phyloP scores from a whole-genome alignment of 2,888 invertebrate species.

The Tipula lateralis region DNA sequence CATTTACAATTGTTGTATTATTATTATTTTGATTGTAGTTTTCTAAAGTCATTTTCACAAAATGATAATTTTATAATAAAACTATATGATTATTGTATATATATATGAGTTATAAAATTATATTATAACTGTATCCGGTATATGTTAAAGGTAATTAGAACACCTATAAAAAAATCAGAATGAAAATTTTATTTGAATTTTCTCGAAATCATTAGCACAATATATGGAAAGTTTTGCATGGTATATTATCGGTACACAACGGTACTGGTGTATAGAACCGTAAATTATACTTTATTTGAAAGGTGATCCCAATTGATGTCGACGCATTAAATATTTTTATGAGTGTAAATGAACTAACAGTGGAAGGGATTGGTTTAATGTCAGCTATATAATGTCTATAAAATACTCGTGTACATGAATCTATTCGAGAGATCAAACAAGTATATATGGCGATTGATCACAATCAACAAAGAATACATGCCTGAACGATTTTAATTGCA shows the following conservation, averaged over 20 bases:
- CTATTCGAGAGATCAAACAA: background rate
- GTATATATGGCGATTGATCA: background rate
- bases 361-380: background rate
- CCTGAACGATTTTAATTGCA: background rate
- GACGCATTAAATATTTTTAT: background rate
- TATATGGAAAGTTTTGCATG: background rate
- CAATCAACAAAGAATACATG: background rate
- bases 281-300: background rate
- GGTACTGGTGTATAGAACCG: background rate
- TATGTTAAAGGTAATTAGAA: background rate
- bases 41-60: background rate
- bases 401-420: background rate
- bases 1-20: background rate
- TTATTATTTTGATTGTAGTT: background rate
- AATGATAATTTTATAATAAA: conserved; percentile 2
- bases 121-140: background rate
- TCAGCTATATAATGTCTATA: background rate
- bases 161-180: background rate
- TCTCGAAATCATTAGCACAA: background rate
- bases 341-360: background rate
- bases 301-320: background rate
- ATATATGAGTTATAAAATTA: background rate
- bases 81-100: too few species aligned
- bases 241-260: background rate
- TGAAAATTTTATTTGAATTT: conserved; percentile 19